Evolutionary conservation across 1,140 invertebrate genomes (phyloP).

Genomic region (Platorchestia sp.): DNA sequence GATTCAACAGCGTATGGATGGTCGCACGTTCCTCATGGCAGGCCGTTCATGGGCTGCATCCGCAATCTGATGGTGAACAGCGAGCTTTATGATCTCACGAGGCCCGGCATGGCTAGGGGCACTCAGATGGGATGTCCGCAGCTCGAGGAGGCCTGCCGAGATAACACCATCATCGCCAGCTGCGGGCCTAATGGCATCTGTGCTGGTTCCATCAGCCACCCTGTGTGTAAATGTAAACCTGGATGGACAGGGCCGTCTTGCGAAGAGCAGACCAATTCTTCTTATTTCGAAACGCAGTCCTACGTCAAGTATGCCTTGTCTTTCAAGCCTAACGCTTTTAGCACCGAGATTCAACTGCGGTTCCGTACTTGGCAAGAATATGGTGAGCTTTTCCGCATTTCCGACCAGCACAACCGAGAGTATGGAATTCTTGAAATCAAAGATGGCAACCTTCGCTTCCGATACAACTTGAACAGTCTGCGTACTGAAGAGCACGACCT

Average conservation of each 20-base stretch:
- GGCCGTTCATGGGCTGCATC: slow-evolving; percentile 95
- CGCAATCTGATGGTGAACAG: slow-evolving; percentile 96
- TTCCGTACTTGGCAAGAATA: slow-evolving; percentile 93
- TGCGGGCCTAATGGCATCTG: slow-evolving; percentile 94
- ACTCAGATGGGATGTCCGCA: slow-evolving; percentile 88
- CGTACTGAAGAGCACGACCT: slow-evolving; percentile 90
- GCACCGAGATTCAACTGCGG: slow-evolving; percentile 90
- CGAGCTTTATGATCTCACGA: slow-evolving; percentile 92
- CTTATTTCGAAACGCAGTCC: slow-evolving; percentile 90
- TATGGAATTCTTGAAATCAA: slow-evolving; percentile 95
- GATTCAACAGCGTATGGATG: slow-evolving; percentile 88
- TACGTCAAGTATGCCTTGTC: slow-evolving; percentile 96
- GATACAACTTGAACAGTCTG: slow-evolving; percentile 91
- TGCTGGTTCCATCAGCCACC: slow-evolving; percentile 88
- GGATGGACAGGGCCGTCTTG: slow-evolving; percentile 92
- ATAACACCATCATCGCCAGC: slow-evolving; percentile 81
- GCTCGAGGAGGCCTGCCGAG: slow-evolving; percentile 88
- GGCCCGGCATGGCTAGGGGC: slow-evolving; percentile 86
- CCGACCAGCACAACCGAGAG: slow-evolving; percentile 94
- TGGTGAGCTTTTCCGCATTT: slow-evolving; percentile 91
- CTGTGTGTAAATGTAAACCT: slow-evolving; percentile 91
- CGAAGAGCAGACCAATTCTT: slow-evolving; percentile 85
- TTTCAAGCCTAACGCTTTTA: slow-evolving; percentile 92
- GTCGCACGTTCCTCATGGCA: slow-evolving; percentile 85
- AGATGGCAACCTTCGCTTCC: slow-evolving; percentile 89